Evolutionary conservation across 2,113 vertebrate genomes (phyloP), one percentile per base, ranked within the genome.

Genomic region (Corydoras sp.): DNA sequence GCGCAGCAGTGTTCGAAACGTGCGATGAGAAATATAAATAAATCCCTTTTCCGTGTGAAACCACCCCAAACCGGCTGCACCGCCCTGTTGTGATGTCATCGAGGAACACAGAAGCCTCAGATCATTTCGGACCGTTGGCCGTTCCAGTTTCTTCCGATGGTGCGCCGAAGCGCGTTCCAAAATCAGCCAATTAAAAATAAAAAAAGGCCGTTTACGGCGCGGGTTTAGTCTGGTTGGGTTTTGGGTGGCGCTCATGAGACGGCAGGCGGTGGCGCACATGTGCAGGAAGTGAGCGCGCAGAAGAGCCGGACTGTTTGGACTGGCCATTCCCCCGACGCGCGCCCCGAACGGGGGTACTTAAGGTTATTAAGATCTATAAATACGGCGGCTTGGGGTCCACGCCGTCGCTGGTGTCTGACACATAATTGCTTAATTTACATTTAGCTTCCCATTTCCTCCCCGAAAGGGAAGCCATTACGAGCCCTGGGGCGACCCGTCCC

Each of bases 361-460:
- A 80, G 83, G 82, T 87, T 86, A 88, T 89, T 89, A 88, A 65
- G 79, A 78, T 81, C 84, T 87, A 89, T 89, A 90, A 90, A 91
- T 88, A 90, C 72, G n/a, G 32, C 62, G 29, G 75, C 81, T 85
- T 83, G 83, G 79, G 73, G 82, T 78, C 84, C 80, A 81, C 66
- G 81, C 86, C 76, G 85, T 86, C 85, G 80, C 70, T 74, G 62
- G 81, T 77, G 84, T 85, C 85, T 87, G 85, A 86, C 84, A 78
- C 85, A 83, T 89, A 90, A 91, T 89, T 84, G 85, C 86, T 84
- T 88, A 81, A 87, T 90, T 89, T 89, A 88, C 88, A 86, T 89
- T 86, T 85, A 64, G 79, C 88, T 90, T 90, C 86, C 88, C 85
- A 59, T 66, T 67, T 61, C 82, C 82, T 72, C 76, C 63, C 60